Conservation (phyloP, 2,113 vertebrate species). For the Chaenogobius annularis region DNA sequence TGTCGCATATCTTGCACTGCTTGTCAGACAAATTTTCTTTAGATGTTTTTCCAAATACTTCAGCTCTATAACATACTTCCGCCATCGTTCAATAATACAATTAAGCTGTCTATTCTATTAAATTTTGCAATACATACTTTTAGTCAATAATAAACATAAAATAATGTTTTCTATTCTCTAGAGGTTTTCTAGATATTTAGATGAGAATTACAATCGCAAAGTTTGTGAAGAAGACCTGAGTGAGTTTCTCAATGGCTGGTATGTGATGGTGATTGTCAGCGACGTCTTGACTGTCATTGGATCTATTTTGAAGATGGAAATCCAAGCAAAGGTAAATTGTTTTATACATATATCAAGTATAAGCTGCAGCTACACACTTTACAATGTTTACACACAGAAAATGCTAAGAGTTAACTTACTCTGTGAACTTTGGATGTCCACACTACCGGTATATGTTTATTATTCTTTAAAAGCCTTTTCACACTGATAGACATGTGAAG, state of each 20-base stretch:
- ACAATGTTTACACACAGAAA: not conserved
- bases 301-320: conserved; percentile 96
- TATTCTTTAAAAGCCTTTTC: not conserved
- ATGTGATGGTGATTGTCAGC: conserved; percentile 89
- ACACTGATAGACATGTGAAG: not conserved
- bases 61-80: too few relatives aligned
- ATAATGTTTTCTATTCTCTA: conserved; percentile 37
- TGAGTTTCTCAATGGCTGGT: conserved; percentile 95
- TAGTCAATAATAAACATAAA: not conserved
- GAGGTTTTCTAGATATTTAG: conserved; percentile 88
- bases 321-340: conserved; percentile 88
- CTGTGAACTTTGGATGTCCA: conserved; percentile 32
- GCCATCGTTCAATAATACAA: too few relatives aligned
- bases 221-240: conserved; percentile 82
- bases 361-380: not conserved
- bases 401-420: not conserved
- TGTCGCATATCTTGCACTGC: too few relatives aligned
- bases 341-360: not conserved
- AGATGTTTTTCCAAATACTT: too few relatives aligned
- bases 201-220: conserved; percentile 80
- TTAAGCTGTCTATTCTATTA: too few relatives aligned
- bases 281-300: conserved; percentile 90
- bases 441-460: not conserved
- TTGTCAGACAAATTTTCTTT: too few relatives aligned
- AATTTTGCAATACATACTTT: too few relatives aligned